Percentiles rank a stretch among this genome's conserved stretches.
Evolutionary conservation across 2,888 invertebrate species (phyloP).

Genomic region (Cremastobaeus sp.): DNA sequence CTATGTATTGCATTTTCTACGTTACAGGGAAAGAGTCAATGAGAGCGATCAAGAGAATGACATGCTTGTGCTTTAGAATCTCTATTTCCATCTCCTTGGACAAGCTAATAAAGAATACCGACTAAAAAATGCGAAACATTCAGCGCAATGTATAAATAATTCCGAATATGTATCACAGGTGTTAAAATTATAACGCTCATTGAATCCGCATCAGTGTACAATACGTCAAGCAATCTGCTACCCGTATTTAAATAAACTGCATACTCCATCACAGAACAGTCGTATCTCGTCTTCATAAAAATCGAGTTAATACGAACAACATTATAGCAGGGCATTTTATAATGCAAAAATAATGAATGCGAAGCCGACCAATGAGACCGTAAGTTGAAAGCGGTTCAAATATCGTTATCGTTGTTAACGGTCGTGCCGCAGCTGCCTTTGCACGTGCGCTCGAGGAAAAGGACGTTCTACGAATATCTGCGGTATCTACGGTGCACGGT

Average conservation of each 20-base stretch:
- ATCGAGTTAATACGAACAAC: conserved; percentile 38
- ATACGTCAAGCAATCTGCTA: conserved; percentile 36
- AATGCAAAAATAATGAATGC: conserved; percentile 54
- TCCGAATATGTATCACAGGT: conserved; percentile 21
- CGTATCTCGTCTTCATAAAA: conserved; percentile 42
- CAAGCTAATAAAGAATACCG: no score
- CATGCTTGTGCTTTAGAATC: no score
- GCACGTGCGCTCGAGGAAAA: conserved; percentile 48
- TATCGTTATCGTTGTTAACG: conserved; percentile 68
- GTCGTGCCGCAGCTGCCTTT: conserved; percentile 60
- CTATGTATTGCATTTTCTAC: no score
- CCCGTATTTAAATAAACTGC: conserved; percentile 33
- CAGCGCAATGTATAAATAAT: conserved; percentile 3
- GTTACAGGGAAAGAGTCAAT: no score
- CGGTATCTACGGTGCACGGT: conserved; percentile 39
- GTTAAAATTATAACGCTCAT: conserved; percentile 38
- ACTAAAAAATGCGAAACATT: background rate
- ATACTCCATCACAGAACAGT: conserved; percentile 35
- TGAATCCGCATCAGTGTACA: conserved; percentile 12
- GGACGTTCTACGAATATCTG: conserved; percentile 52
- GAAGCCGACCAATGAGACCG: conserved; percentile 46
- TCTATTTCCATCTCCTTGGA: no score
- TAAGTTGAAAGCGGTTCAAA: conserved; percentile 62
- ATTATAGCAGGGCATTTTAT: conserved; percentile 40
- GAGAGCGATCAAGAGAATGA: no score